Evolutionary conservation across 2,113 vertebrate genomes (phyloP), one percentile per base, ranked within the genome.

Genomic region (Poecilia latipinna): DNA sequence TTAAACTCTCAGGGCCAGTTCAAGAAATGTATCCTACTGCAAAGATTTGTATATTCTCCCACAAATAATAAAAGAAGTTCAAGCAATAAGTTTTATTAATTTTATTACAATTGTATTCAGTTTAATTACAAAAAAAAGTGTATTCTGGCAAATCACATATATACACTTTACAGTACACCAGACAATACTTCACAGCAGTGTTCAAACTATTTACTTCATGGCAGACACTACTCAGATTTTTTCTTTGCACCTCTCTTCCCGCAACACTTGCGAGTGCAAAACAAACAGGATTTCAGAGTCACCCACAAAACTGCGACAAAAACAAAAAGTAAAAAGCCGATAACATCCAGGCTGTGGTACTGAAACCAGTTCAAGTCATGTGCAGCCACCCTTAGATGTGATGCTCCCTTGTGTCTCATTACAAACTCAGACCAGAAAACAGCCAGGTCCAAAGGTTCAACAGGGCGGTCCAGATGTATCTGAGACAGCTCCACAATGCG

Each of bases 351-450:
- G 3, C 95, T 95, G 79, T 98, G 95, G 88, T 98, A 98, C 89
- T 99, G 97, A 78, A 97, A 84, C 96, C 96, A 99, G 94, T 96
- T 98, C 74, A 98, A 89, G n/a, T 97, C 89, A 0, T 97, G 96
- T 61, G 97, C 97, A 0, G 96, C 96, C 0, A 96, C 89, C 12
- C 95, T 93, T n/a, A 99, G 91, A 84, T 99, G 97, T 0, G 89
- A 78, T 0, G 97, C 97, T 42, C 97, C 97, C 82, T 96, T 96
- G 90, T 99, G 95, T 78, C 93, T 95, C 92, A 98, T 97, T 39
- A 99, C 96, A 8, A 96, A 99, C 88, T 99, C 97, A 0, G 96
- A 95, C 97, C 97, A 99, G 92, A 97, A 95, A 65, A 95, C 96
- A 0, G 97, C 96, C 87, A 98, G 90, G 71, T 98, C 97, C 90